Percentiles rank a stretch among this genome's conserved stretches.
Conservation (phyloP, 1,140 invertebrate species). For the Drusus annulatus region DNA sequence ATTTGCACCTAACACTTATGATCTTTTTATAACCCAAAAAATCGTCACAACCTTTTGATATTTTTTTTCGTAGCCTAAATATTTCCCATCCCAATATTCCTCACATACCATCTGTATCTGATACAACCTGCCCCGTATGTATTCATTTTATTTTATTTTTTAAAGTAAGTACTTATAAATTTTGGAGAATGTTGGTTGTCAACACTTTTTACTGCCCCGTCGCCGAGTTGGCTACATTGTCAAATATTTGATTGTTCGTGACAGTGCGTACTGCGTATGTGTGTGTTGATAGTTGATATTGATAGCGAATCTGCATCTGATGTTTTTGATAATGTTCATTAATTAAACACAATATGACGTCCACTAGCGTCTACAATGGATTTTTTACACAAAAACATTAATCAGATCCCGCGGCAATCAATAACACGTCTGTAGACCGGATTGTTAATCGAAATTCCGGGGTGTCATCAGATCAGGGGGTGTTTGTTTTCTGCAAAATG, state of each 20-base stretch:
- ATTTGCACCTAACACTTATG: too few relatives aligned
- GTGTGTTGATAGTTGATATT: conserved; percentile 24
- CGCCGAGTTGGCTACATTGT: neutral
- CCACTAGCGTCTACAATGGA: neutral
- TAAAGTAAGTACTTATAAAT: too few relatives aligned
- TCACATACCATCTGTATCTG: too few relatives aligned
- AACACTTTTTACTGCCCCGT: too few relatives aligned
- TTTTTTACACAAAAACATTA: conserved; percentile 16
- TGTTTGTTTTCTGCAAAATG: conserved; percentile 53
- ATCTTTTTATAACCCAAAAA: too few relatives aligned
- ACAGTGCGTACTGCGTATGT: conserved; percentile 20
- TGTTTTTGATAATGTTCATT: conserved; percentile 34
- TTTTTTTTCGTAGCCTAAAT: too few relatives aligned
- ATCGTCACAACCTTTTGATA: too few relatives aligned
- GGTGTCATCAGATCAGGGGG: conserved; percentile 48
- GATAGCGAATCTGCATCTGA: conserved; percentile 24
- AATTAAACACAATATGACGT: conserved; percentile 42
- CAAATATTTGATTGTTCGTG: conserved; percentile 35
- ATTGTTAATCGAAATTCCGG: conserved; percentile 26
- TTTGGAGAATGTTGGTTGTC: too few relatives aligned
- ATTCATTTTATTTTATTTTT: too few relatives aligned
- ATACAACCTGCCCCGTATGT: too few relatives aligned
- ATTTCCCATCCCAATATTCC: too few relatives aligned
- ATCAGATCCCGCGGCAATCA: conserved; percentile 3
- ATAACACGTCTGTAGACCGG: conserved; percentile 5